These are phyloP conservation scores for Nibea coibor DNA, from an alignment of 2,113 vertebrate species.

Conservation along the genomic window DNA sequence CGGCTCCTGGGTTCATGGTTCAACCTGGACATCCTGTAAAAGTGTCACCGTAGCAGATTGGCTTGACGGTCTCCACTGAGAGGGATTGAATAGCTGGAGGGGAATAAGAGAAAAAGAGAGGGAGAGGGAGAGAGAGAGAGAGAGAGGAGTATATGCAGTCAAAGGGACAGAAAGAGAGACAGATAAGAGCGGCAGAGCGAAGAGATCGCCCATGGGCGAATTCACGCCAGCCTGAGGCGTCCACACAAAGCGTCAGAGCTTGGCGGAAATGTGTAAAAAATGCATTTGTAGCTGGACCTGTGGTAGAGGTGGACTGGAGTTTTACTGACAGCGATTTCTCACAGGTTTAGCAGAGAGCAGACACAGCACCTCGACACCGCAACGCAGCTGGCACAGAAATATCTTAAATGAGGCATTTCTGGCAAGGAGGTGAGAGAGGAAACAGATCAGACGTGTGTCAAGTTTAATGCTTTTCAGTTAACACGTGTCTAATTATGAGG, in stretches of 20 bases:
- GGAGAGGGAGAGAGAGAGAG: slow-evolving; percentile 20
- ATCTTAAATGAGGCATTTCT: slow-evolving; percentile 36
- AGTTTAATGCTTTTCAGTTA: slow-evolving; percentile 10
- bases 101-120: slow-evolving; percentile 12
- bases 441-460: not conserved
- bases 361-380: slow-evolving; percentile 11
- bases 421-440: not conserved
- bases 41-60: slow-evolving; percentile 70
- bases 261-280: slow-evolving; percentile 43
- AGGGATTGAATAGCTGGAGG: slow-evolving; percentile 43
- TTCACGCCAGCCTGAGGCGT: slow-evolving; percentile 54
- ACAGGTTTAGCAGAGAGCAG: slow-evolving; percentile 41
- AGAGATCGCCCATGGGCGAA: slow-evolving; percentile 54
- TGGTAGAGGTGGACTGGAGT: slow-evolving; percentile 21
- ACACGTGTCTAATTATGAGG: slow-evolving; percentile 38
- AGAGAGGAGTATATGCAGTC: slow-evolving; percentile 28
- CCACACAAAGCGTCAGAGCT: slow-evolving; percentile 53
- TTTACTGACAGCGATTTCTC: slow-evolving; percentile 38
- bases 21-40: slow-evolving; percentile 72
- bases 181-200: slow-evolving; percentile 40
- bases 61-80: slow-evolving; percentile 57
- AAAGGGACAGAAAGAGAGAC: slow-evolving; percentile 51
- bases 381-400: slow-evolving; percentile 16
- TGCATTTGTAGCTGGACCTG: slow-evolving; percentile 42
- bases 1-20: slow-evolving; percentile 66